Evolutionary conservation across 2,797 vertebrate genomes (phyloP).

Genomic region (Chrysocyon brachyurus): DNA sequence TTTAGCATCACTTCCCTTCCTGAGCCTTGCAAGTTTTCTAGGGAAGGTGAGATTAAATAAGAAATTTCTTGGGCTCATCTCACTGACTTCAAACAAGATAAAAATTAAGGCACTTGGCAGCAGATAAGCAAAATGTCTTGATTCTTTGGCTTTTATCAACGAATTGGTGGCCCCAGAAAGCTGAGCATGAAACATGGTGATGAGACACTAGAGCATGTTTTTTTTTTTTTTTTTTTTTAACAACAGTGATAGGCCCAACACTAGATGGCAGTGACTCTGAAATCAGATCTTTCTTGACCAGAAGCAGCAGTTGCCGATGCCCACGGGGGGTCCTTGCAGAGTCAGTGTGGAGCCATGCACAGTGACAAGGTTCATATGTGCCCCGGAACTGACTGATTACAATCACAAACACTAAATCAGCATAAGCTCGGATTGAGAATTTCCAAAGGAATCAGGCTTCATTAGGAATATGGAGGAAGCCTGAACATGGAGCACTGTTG

Average conservation of each 20-base stretch:
- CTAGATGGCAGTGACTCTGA: background rate
- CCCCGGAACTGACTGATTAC: background rate
- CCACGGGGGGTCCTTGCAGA: background rate
- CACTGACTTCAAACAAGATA: background rate
- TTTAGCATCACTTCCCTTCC: background rate
- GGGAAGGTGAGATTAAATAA: background rate
- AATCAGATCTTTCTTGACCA: background rate
- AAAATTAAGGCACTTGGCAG: background rate
- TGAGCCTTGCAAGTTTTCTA: background rate
- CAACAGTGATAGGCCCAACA: background rate
- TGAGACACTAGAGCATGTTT: too few relatives aligned
- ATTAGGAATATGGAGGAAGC: background rate
- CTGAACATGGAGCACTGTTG: background rate
- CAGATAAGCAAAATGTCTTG: background rate
- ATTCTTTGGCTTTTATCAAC: background rate
- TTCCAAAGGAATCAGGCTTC: background rate
- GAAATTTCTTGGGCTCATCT: background rate
- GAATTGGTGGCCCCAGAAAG: background rate
- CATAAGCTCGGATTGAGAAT: background rate
- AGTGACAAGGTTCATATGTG: background rate
- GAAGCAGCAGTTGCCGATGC: background rate
- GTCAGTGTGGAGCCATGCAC: background rate
- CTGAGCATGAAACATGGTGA: background rate
- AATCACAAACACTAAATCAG: background rate
- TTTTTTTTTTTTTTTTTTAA: background rate